Conservation (phyloP, 1,140 invertebrate genomes). For the Chymomyza costata region DNA sequence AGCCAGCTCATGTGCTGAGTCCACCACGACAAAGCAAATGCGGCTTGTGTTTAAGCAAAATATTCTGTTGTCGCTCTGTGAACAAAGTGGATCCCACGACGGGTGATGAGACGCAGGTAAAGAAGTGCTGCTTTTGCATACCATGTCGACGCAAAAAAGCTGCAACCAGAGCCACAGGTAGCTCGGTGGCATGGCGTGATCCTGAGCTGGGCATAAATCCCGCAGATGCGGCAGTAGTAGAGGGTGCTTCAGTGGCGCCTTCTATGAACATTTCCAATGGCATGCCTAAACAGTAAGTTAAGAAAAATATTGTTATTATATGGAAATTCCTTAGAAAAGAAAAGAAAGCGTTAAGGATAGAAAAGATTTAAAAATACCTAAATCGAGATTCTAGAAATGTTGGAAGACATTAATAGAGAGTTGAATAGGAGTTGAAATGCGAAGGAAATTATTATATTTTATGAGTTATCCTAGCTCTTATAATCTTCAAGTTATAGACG, state of each 20-base stretch:
- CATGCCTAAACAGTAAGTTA: slow-evolving; percentile 40
- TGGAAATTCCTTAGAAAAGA: too few species aligned
- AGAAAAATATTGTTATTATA: too few species aligned
- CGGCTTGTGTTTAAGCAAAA: slow-evolving; percentile 59
- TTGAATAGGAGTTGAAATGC: too few species aligned
- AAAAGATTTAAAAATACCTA: too few species aligned
- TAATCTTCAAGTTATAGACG: too few species aligned
- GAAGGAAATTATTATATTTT: too few species aligned
- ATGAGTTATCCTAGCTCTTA: too few species aligned
- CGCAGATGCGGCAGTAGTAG: slow-evolving; percentile 59
- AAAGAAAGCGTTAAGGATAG: too few species aligned
- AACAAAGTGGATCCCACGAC: slow-evolving; percentile 69
- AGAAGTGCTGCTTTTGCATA: slow-evolving; percentile 69
- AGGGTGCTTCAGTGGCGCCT: slow-evolving; percentile 54
- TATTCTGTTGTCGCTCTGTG: slow-evolving; percentile 70
- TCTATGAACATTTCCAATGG: slow-evolving; percentile 34
- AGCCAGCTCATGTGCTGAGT: too few species aligned
- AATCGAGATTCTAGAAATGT: too few species aligned
- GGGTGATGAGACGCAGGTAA: slow-evolving; percentile 61
- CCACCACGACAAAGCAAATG: slow-evolving; percentile 44
- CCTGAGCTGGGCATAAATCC: slow-evolving; percentile 60
- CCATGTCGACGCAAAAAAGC: slow-evolving; percentile 52
- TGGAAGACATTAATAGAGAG: too few species aligned
- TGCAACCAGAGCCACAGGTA: slow-evolving; percentile 14
- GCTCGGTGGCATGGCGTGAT: slow-evolving; percentile 70